Evolutionary conservation across 1,140 invertebrate genomes (phyloP).

Genomic region (Megathymus violae): DNA sequence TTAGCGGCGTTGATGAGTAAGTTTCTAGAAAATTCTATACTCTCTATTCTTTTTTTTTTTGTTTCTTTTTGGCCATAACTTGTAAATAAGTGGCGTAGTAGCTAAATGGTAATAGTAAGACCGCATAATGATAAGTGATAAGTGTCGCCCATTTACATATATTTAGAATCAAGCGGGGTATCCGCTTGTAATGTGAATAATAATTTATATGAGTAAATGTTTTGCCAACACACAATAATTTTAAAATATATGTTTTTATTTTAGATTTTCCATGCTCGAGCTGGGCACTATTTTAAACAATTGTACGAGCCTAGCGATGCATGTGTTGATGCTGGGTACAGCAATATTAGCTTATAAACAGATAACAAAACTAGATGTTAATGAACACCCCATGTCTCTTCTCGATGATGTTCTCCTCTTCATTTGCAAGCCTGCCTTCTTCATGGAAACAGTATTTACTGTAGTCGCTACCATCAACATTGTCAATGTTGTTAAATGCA

Average conservation of each 20-base stretch:
- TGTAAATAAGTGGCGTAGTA: no score
- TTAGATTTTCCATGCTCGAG: constrained; percentile 66
- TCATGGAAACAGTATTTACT: constrained; percentile 87
- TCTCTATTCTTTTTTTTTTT: background rate
- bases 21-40: constrained; percentile 19
- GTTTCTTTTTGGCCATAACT: no score
- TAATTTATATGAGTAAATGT: no score
- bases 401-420: constrained; percentile 89
- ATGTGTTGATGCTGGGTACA: constrained; percentile 83
- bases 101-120: no score
- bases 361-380: constrained; percentile 86
- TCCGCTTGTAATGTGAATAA: no score
- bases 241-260: no score
- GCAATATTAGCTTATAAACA: constrained; percentile 85
- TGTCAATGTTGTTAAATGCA: constrained; percentile 80
- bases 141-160: no score
- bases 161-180: no score
- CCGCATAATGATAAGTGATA: no score
- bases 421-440: constrained; percentile 89
- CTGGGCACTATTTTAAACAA: constrained; percentile 78
- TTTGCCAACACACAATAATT: no score
- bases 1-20: constrained; percentile 83
- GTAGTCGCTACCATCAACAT: constrained; percentile 85
- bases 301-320: constrained; percentile 77
- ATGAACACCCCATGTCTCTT: constrained; percentile 86